These are phyloP conservation scores for Acestrorhynchus altus DNA, from an alignment of 2,797 vertebrate species.

Conservation along the genomic window DNA sequence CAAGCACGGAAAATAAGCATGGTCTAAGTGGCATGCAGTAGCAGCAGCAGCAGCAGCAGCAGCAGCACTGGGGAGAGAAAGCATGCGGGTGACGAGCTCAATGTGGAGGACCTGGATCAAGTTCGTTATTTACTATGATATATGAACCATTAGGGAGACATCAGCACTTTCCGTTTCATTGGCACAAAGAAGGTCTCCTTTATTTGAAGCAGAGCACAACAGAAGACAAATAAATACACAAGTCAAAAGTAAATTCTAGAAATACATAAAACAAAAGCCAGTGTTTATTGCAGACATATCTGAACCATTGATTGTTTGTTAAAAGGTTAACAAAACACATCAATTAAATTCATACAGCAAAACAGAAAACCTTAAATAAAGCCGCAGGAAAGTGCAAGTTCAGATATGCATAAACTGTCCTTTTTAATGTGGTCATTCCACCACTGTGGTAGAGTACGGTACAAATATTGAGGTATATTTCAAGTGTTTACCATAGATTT, in stretches of 20 bases:
- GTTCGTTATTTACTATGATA: background rate
- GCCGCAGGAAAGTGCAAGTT: too few relatives aligned
- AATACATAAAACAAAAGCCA: too few relatives aligned
- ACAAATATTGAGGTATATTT: too few relatives aligned
- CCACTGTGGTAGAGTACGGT: too few relatives aligned
- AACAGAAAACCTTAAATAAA: too few relatives aligned
- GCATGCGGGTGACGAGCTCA: slow-evolving; percentile 6
- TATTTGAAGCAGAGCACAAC: background rate
- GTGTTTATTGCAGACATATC: background rate
- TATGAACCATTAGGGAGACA: background rate
- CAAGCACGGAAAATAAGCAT: slow-evolving; percentile 20
- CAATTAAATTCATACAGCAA: too few relatives aligned
- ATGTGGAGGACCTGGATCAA: background rate
- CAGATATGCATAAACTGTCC: too few relatives aligned
- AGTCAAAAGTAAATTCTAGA: too few relatives aligned
- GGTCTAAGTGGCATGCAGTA: background rate
- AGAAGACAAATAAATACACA: background rate
- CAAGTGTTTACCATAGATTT: too few relatives aligned
- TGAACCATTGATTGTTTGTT: background rate
- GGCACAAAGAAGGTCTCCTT: background rate
- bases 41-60: background rate
- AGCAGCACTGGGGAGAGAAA: background rate
- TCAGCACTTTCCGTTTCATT: background rate
- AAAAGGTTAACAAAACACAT: background rate
- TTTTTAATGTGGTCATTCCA: too few relatives aligned